Base-by-base conservation (phyloP, 2,113 vertebrate species). In the Cavia aperea region DNA sequence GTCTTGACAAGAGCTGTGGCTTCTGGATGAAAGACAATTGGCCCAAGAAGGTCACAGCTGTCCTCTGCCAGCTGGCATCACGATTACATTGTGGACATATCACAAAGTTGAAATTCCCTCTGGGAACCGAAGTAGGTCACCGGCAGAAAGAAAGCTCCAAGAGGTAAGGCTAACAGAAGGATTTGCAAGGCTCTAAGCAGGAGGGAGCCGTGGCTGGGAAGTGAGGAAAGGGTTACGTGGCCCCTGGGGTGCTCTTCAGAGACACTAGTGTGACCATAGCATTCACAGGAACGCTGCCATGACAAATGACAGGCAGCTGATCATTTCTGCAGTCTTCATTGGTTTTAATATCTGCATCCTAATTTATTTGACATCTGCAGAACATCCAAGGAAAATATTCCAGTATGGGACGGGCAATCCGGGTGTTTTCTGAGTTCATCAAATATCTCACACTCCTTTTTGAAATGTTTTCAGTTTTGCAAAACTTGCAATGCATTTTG, bases 361-460 rank as follows among this genome's bases (percentile, higher is more conserved):
- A 89, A 96, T 96, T 96, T 95, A 95, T 94, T 95, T 96, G 96
- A 96, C 96, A 95, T 96, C 93, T 96, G 95, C 93, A 95, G 92
- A 91, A 93, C 92, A 95, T 96, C 94, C 95, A 96, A 92, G 96
- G 95, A 93, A 96, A 96, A 96, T 93, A 88, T 92, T 86, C 93
- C 70, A 93, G 91, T 39, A 78, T 6, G 36, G 87, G 89, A 88
- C 86, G 96, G 96, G 95, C 96, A 90, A 49, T 85, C 88, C 58
- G 90, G 93, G 94, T 95, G 89, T 91, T 92, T 90, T 95, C 85
- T 87, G 92, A 89, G 84, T 94, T 95, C 95, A 96, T 91, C 96
- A 93, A 96, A 94, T 95, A 96, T 95, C 96, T 96, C 95, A 95
- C 95, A 95, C 95, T 93, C 94, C 91, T 94, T 91, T 93, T 81